Evolutionary conservation across 64 coral and sea anemone species (phyloP), one percentile per base, ranked within the genome.

Genomic region (Catalaphyllia jardinei): DNA sequence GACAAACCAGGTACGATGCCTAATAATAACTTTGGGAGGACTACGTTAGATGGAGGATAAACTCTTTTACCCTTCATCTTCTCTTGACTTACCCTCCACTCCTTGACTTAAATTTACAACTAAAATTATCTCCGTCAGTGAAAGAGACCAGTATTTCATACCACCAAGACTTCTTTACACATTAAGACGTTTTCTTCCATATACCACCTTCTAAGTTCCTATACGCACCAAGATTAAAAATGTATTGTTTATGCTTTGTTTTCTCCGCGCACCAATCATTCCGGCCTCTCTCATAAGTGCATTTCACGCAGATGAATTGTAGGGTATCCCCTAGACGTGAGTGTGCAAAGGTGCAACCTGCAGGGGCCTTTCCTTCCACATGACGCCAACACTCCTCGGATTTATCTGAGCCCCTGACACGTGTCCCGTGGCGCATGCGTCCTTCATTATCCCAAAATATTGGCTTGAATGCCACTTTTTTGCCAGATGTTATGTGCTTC

Each of bases 141-240:
- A 57, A 57, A 57, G 10, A 57, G 54, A 57, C 10, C 54, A 57
- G 15, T 57, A 57, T 46, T 46, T 9, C 7, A 9, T 57, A 57
- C 15, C 54, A 57, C 54, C 54, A 57, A 12, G 15, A 57, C 54
- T 57, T 7, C 10, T 1, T 57, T 57, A 57, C 1, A 15, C 49
- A 12, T 85, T 22, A 71, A 42, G 72, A 60, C 1, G 46, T 24
- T 16, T 71, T 73, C 60, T 97, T 97, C 97, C 97, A 99, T 72
- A 89, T 39, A 15, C 93, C 93, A 3, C 97, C 97, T 65, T 91
- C 88, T 79, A 95, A 87, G 76, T 95, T 95, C 51, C 83, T 90
- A 91, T 93, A 99, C 18, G 94, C 83, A 27, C 97, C 97, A 42
- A 99, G 60, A 91, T 99, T 99, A 83, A 93, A 99, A 31, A 95